Evolutionary conservation across 2,113 vertebrate species (phyloP), one percentile per base, ranked within the genome.

Genomic region (Saimiri boliviensis): DNA sequence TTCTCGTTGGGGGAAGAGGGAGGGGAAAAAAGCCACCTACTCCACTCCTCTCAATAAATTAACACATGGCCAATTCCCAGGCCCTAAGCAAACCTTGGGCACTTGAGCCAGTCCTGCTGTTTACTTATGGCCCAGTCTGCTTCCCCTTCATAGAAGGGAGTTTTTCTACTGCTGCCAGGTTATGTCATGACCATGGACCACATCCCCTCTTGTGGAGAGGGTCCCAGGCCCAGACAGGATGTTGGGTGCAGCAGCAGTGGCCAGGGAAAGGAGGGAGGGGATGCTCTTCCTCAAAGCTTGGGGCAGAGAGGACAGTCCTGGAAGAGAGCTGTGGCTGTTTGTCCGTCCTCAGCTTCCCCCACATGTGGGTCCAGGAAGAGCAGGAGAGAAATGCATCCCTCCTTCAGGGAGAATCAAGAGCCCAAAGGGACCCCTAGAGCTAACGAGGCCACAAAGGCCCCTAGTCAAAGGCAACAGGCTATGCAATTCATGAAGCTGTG

Each of bases 101-200:
- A 90, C 96, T 54, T 40, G 94, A 95, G 96, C 96, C 97, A 84
- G 94, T 80, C 95, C 76, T 1, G 84, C 97, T 96, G 94, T 96
- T 98, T 97, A 97, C 81, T 95, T 97, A 97, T 23, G 77, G 98
- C 98, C 98, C 0, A 91, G 97, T 97, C 97, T 97, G 98, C 93
- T 98, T 98, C 98, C 98, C 99, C 99, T 99, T 99, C 99, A 99
- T 94, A 98, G 99, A 99, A 99, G 99, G 98, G 98, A 99, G 80
- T 95, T 97, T 96, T 82, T 96, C 95, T 85, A 63, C 96, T 85
- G 96, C 93, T 32, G 54, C 92, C 71, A 83, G 85, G 70, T 63
- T 40, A 56, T 6, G 83, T 81, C 94, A 81, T 58, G 81, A 77
- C 91, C 60, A 13, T 0, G 1, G 95, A 89, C 97, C 94, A 93